Base-by-base conservation (phyloP, 1,140 invertebrate genomes). In the Drosophila bocki region DNA sequence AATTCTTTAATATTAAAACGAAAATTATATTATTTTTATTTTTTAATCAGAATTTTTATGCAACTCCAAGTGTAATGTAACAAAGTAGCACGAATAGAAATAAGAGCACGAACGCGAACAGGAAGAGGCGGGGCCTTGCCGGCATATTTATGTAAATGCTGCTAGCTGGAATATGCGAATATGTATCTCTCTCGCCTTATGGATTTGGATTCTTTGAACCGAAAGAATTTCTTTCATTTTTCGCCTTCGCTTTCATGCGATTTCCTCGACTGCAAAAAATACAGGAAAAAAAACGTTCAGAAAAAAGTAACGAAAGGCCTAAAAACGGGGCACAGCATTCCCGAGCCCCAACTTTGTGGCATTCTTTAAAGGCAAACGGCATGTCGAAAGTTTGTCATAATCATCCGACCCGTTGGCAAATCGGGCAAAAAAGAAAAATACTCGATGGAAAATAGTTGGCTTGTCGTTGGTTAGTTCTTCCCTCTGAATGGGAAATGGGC, bases 141-240 rank as follows among this genome's bases (percentile, higher is more conserved):
- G 37, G 45, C 54, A 60, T 72, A 72, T 72, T 72, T 72, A 58
- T 72, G 69, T 72, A 72, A 72, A 72, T 72, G 67, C 67, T 60
- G 13, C 67, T 50, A 60, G 69, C 53, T 72, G 69, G 54, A 72
- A 72, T 59, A 72, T 70, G 68, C 42, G 65, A 72, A 39, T 51
- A 60, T 72, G 69, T 72, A 72, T 72, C 69, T 72, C 67, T 72
- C 69, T 72, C 54, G 69, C 69, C 69, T 72, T 72, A 72, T 68
- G 75, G 74, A 77, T 77, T 77, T 77, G 64, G 72, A 59, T 72
- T 72, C 69, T 72, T 72, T 77, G 74, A 57, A 77, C 72, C 54
- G 44, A 60, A 68, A 68, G 75, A 78, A 78, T 78, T 78, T 78
- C 75, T 78, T 78, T 78, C 53, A 78, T 78, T 71, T 78, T 78